Percentiles rank a stretch among this genome's conserved stretches.
phyloP scores from a whole-genome alignment of 37 sponge, comb jelly and placozoan genomes.

The Theonella swinhoei region DNA sequence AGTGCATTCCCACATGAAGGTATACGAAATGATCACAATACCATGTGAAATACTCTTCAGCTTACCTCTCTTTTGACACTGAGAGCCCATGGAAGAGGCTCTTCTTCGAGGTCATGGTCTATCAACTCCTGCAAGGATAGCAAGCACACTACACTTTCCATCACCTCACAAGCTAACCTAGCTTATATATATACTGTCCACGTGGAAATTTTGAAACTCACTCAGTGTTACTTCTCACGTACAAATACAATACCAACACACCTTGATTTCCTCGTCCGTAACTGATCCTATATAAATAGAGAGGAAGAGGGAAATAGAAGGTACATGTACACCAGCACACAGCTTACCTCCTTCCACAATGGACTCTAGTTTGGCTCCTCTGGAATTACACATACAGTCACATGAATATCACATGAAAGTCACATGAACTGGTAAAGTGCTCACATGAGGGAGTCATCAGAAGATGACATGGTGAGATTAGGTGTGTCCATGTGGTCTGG shows the following conservation, averaged over 20 bases:
- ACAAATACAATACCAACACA: too few relatives aligned
- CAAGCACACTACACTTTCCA: too few relatives aligned
- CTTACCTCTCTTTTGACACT: conserved; percentile 35
- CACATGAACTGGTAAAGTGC: not conserved
- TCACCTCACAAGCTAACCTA: too few relatives aligned
- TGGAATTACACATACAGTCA: not conserved
- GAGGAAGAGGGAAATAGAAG: not conserved
- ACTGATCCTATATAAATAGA: conserved; percentile 1
- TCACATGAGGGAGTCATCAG: conserved; percentile 37
- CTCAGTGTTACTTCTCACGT: too few relatives aligned
- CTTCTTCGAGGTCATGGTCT: conserved; percentile 56
- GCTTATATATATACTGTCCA: too few relatives aligned
- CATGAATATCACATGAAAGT: not conserved
- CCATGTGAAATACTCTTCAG: too few relatives aligned
- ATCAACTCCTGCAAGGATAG: conserved; percentile 36
- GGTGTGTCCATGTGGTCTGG: not conserved
- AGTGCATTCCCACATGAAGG: not conserved
- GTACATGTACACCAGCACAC: not conserved
- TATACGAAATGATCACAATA: not conserved
- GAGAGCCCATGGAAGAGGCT: conserved; percentile 62
- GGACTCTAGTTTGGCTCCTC: not conserved
- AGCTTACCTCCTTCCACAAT: not conserved
- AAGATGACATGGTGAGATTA: not conserved
- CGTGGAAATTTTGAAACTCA: too few relatives aligned
- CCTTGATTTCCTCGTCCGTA: conserved; percentile 33